Conservation (phyloP, 2,797 vertebrate genomes). For the Uromys caudimaculatus region DNA sequence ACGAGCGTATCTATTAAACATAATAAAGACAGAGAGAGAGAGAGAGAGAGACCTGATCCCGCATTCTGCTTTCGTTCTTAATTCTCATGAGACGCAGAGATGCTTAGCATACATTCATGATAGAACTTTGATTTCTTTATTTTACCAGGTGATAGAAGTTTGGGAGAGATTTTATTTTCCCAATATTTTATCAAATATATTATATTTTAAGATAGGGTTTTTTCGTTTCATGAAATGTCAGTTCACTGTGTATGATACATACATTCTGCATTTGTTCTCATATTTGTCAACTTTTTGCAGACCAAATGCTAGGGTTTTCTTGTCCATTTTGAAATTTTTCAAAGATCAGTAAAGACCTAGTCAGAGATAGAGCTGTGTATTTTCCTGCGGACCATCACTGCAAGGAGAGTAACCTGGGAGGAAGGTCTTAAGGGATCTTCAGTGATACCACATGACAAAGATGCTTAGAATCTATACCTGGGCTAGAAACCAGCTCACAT, state of each 20-base stretch:
- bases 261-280: background rate
- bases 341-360: background rate
- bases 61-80: background rate
- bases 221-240: background rate
- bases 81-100: background rate
- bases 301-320: background rate
- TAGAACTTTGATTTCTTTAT: background rate
- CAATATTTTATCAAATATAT: background rate
- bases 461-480: background rate
- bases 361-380: background rate
- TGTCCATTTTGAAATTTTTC: background rate
- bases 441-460: background rate
- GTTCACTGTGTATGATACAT: background rate
- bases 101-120: background rate
- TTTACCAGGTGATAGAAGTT: background rate
- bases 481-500: background rate
- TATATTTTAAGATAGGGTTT: background rate
- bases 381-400: background rate
- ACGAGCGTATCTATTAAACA: background rate
- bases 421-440: background rate
- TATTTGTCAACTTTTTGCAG: background rate
- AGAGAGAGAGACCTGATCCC: background rate
- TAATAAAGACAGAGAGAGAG: background rate
- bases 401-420: background rate
- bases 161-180: background rate